phyloP scores from a whole-genome alignment of 2,113 vertebrate genomes.

The Fukomys damarensis region DNA sequence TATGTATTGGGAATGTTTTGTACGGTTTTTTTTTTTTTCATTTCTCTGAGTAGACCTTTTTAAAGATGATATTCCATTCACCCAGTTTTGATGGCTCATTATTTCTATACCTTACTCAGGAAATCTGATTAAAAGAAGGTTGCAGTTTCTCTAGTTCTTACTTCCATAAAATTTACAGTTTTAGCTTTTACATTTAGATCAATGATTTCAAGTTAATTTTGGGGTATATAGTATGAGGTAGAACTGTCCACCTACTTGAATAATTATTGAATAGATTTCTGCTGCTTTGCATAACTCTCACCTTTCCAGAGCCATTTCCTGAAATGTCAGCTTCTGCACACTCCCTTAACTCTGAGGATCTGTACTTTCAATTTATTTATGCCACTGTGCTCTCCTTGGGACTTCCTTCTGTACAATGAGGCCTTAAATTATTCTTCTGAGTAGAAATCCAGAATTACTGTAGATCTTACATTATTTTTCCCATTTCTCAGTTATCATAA shows the following conservation, averaged over 20 bases:
- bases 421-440: not conserved
- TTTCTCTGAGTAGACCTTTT: not conserved
- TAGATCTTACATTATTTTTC: not conserved
- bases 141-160: not conserved
- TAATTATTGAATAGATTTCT: not conserved
- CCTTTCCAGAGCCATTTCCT: not conserved
- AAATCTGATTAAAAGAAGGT: not conserved
- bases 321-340: not conserved
- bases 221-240: not conserved
- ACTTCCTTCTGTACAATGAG: not conserved
- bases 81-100: not conserved
- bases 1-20: not conserved
- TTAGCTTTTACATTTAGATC: not conserved
- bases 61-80: not conserved
- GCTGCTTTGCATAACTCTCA: not conserved
- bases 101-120: not conserved
- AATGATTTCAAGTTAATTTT: not conserved
- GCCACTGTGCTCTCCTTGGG: not conserved
- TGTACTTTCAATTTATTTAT: not conserved
- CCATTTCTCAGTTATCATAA: not conserved
- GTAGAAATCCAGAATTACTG: not conserved
- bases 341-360: not conserved
- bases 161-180: not conserved
- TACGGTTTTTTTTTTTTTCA: not conserved
- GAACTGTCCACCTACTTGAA: not conserved